Conservation (phyloP, 2,888 invertebrate genomes). For the Pseudanteris insignis region DNA sequence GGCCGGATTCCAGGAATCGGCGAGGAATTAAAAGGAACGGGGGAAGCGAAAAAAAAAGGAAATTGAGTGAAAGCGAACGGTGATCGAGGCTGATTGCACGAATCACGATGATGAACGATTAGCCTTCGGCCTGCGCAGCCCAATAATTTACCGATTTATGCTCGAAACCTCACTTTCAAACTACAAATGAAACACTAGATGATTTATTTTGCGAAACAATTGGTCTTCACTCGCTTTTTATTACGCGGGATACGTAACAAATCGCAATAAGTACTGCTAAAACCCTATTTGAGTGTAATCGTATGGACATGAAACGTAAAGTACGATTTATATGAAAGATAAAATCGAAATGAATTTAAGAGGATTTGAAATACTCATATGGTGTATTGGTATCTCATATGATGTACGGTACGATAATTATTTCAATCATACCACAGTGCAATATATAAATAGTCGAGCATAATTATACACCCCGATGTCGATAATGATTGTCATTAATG, state of each 20-base stretch:
- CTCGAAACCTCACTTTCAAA: conserved; percentile 4
- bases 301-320: no score
- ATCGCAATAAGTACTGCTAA: no score
- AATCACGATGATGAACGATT: conserved; percentile 35
- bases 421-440: neutral
- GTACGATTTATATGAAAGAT: neutral
- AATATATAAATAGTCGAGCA: neutral
- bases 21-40: conserved; percentile 23
- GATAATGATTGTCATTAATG: no score
- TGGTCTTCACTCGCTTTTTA: no score
- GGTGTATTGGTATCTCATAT: no score
- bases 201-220: no score
- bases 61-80: conserved; percentile 5
- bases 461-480: no score
- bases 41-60: conserved; percentile 2
- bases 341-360: neutral
- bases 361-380: neutral
- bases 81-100: conserved; percentile 24
- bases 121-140: conserved; percentile 28
- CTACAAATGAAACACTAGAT: no score
- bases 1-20: conserved; percentile 20
- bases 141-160: conserved; percentile 28
- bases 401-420: no score
- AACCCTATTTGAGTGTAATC: no score
- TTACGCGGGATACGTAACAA: no score